Evolutionary conservation across 92 coral and sea anemone species (phyloP), one percentile per base, ranked within the genome.

Genomic region (Actinostola sp.): DNA sequence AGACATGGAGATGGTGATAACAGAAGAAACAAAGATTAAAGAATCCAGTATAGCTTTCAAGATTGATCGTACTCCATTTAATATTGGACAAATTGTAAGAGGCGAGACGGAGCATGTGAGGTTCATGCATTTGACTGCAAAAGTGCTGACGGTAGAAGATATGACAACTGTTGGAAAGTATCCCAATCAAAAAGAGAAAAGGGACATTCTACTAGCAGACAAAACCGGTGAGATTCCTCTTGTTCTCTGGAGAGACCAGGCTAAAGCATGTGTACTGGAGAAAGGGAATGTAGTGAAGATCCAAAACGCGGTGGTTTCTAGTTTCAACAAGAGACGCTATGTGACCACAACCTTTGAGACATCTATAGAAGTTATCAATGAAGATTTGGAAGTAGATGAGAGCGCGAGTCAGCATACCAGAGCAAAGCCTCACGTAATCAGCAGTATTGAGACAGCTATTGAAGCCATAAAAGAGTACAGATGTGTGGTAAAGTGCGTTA

Each of bases 121-220:
- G 45, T 73, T 33, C 39, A 36, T 73, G 29, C n/a, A 73, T 20
- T 17, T 73, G 15, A 73, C 25, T 8, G 80, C 77, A 6, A 73
- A 61, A 49, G 56, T 62, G 8, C 3, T 75, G 7, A 29, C 4
- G 8, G 46, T 75, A 21, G 81, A 46, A 1, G 78, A 75, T 12
- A n/a, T 63, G 17, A 26, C 16, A 2, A 49, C 23, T 1, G 81
- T 75, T 10, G 81, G 81, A 27, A 63, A 33, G 45, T 32, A 21
- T 34, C 56, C 73, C 25, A 28, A 63, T 48, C 12, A 5, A 8
- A 38, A 33, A 17, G 16, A 61, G 32, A 75, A 75, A 67, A 41
- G 81, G 6, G 73, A 61, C 26, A 32, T 75, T 0, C 19, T 34
- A 15, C 24, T 75, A 21, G 78, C 81, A 27, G 81, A 75, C 29